These are phyloP conservation scores for Icerya purchasi DNA, from an alignment of 2,888 invertebrate species.

Conservation along the genomic window DNA sequence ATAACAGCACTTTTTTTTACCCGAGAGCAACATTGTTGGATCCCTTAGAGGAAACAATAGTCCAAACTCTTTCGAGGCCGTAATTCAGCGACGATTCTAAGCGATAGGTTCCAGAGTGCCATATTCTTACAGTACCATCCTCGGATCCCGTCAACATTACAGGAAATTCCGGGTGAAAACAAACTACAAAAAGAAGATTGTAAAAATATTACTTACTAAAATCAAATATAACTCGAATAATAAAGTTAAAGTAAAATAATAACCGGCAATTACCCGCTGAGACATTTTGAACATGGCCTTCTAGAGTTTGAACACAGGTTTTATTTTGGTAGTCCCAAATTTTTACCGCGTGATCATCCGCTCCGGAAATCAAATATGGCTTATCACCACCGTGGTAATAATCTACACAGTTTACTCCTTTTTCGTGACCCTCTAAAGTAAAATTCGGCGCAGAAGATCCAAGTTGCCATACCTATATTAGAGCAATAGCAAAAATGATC, in stretches of 20 bases:
- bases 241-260: neutral
- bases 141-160: constrained; percentile 93
- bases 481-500: neutral
- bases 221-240: neutral
- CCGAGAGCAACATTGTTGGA: constrained; percentile 92
- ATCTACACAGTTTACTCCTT: constrained; percentile 97
- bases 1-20: no score
- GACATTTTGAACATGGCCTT: constrained; percentile 92
- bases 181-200: constrained; percentile 33
- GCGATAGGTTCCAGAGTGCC: constrained; percentile 97
- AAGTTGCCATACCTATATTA: constrained; percentile 72
- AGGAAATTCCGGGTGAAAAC: constrained; percentile 95
- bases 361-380: constrained; percentile 94
- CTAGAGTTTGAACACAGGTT: constrained; percentile 94
- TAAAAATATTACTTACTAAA: no score
- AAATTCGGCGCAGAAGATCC: constrained; percentile 95
- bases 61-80: constrained; percentile 95
- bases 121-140: constrained; percentile 89
- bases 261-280: constrained; percentile 32
- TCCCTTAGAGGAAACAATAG: constrained; percentile 75
- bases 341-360: constrained; percentile 91
- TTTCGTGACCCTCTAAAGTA: constrained; percentile 92
- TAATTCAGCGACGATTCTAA: constrained; percentile 92
- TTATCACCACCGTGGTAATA: constrained; percentile 99
- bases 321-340: constrained; percentile 99